phyloP scores from a whole-genome alignment of 2,797 vertebrate species.

The Coreius guichenoti region DNA sequence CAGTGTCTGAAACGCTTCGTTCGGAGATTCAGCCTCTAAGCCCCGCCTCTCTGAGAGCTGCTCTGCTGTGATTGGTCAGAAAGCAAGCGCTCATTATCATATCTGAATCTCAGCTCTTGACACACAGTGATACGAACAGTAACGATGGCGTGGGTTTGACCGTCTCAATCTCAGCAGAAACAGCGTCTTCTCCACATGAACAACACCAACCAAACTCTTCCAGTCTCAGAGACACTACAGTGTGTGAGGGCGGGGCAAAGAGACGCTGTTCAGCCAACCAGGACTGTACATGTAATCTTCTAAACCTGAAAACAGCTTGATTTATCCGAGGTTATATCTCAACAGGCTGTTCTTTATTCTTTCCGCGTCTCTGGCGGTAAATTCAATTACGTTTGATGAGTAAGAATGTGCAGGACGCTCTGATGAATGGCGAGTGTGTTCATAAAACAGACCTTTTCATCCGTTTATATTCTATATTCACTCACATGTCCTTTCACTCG shows the following conservation, averaged over 20 bases:
- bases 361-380: neutral
- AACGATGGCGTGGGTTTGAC: neutral
- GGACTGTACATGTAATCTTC: neutral
- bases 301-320: neutral
- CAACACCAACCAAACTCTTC: too few species aligned
- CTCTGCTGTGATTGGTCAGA: neutral
- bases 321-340: neutral
- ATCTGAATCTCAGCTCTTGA: neutral
- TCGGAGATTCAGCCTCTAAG: neutral
- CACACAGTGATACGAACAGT: neutral
- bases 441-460: slow-evolving; percentile 15
- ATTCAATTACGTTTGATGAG: neutral
- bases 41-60: neutral
- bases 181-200: neutral
- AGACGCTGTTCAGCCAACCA: neutral
- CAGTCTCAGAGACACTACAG: too few species aligned
- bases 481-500: neutral
- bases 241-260: too few species aligned
- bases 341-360: neutral
- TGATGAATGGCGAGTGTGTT: neutral
- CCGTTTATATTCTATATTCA: neutral
- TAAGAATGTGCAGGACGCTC: neutral
- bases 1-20: neutral
- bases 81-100: neutral
- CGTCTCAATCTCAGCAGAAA: neutral